Percentiles rank a stretch among this genome's conserved stretches.
These are phyloP conservation scores for Gymnocypris eckloni DNA, from an alignment of 2,797 vertebrate genomes.

Conservation along the genomic window DNA sequence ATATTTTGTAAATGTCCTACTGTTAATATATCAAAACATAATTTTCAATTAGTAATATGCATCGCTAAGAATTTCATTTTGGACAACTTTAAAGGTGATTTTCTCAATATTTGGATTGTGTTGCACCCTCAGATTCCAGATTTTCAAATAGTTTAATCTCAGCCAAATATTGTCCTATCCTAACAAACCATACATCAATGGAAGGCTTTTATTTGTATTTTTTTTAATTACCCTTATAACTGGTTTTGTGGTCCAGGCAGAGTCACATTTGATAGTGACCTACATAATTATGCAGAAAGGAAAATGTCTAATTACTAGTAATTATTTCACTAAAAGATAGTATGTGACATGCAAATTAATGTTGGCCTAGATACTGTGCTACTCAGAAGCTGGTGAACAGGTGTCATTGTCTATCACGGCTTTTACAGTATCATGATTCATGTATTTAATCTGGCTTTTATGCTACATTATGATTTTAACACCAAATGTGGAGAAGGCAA, in stretches of 20 bases:
- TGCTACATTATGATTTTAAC: background rate
- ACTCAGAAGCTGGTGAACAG: background rate
- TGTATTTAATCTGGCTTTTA: background rate
- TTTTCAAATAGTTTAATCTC: background rate
- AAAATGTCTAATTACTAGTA: background rate
- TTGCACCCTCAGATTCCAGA: background rate
- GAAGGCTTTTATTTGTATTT: background rate
- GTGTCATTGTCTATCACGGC: background rate
- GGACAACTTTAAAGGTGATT: background rate
- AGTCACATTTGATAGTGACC: background rate
- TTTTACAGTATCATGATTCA: background rate
- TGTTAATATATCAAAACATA: background rate
- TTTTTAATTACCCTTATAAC: too few species aligned
- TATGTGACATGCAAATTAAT: background rate
- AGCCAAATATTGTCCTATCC: background rate
- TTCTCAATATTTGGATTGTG: background rate
- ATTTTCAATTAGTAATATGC: too few species aligned
- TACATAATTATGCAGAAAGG: background rate
- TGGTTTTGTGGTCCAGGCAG: too few species aligned
- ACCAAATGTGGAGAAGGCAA: background rate
- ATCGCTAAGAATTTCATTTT: too few species aligned
- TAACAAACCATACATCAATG: background rate
- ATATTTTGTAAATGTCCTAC: background rate
- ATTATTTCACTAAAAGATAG: background rate
- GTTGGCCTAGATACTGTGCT: background rate